Percentiles rank a stretch among this genome's conserved stretches.
Conservation (phyloP, 2,113 vertebrate genomes). For the Todiramphus chloris region DNA sequence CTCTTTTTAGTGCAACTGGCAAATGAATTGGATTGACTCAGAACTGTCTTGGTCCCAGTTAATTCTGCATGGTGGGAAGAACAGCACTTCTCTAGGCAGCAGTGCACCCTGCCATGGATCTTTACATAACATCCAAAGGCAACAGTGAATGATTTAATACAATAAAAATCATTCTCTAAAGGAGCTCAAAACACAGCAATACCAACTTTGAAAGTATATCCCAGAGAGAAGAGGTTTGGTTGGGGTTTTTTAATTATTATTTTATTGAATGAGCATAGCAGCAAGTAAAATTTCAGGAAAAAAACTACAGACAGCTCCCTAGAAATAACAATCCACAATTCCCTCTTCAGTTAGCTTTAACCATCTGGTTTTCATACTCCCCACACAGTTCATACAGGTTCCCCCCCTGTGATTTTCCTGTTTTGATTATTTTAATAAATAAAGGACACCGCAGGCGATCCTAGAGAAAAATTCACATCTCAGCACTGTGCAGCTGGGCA, state of each 20-base stretch:
- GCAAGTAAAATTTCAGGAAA: background rate
- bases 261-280: slow-evolving; percentile 74
- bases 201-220: slow-evolving; percentile 45
- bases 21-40: background rate
- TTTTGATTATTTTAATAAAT: slow-evolving; percentile 28
- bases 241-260: background rate
- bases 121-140: background rate
- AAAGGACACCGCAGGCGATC: background rate
- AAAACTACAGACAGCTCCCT: background rate
- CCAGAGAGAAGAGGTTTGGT: background rate
- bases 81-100: background rate
- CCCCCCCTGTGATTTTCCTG: background rate
- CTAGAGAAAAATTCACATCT: slow-evolving; percentile 14
- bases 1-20: background rate
- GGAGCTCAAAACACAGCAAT: slow-evolving; percentile 53
- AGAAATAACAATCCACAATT: background rate
- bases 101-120: fast-evolving
- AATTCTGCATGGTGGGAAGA: background rate
- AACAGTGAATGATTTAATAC: background rate
- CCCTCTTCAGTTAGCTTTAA: background rate
- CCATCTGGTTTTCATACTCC: background rate
- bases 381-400: background rate
- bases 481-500: background rate
- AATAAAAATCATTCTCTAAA: background rate
- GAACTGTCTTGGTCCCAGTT: background rate